Conservation (phyloP, 1,140 invertebrate genomes). For the Drosophila arawakana region DNA sequence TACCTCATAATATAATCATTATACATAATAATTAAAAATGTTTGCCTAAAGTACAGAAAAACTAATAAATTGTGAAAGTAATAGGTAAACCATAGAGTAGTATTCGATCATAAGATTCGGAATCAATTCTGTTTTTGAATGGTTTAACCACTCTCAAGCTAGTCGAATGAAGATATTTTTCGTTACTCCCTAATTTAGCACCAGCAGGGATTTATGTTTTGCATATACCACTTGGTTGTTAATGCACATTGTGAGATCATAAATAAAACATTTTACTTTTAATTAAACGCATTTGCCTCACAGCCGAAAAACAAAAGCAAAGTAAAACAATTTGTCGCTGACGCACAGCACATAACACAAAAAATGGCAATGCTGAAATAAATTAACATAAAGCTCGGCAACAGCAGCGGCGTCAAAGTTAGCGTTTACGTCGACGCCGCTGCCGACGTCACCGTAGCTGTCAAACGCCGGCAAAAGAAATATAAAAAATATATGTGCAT, state of each 20-base stretch:
- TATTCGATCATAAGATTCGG: too few species aligned
- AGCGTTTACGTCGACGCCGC: background rate
- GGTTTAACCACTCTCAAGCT: too few species aligned
- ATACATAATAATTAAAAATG: too few species aligned
- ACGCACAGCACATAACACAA: background rate
- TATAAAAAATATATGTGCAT: conserved; percentile 78
- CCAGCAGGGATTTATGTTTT: background rate
- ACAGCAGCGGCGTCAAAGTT: conserved; percentile 4
- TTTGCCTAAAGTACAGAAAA: too few species aligned
- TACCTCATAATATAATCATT: too few species aligned
- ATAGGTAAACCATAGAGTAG: too few species aligned
- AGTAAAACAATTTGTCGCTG: conserved; percentile 52
- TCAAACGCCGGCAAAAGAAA: conserved; percentile 75
- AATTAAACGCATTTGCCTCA: conserved; percentile 40
- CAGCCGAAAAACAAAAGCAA: conserved; percentile 28
- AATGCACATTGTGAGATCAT: background rate
- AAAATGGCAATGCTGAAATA: conserved; percentile 65
- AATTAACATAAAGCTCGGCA: conserved; percentile 70
- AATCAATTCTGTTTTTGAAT: too few species aligned
- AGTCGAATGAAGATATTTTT: too few species aligned
- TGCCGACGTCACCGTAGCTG: conserved; percentile 60
- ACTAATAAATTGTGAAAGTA: too few species aligned
- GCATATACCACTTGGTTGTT: background rate
- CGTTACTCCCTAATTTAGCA: background rate
- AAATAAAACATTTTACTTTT: conserved; percentile 30